These are phyloP conservation scores for Cossypha heuglini DNA, from an alignment of 2,797 vertebrate species.

Conservation along the genomic window DNA sequence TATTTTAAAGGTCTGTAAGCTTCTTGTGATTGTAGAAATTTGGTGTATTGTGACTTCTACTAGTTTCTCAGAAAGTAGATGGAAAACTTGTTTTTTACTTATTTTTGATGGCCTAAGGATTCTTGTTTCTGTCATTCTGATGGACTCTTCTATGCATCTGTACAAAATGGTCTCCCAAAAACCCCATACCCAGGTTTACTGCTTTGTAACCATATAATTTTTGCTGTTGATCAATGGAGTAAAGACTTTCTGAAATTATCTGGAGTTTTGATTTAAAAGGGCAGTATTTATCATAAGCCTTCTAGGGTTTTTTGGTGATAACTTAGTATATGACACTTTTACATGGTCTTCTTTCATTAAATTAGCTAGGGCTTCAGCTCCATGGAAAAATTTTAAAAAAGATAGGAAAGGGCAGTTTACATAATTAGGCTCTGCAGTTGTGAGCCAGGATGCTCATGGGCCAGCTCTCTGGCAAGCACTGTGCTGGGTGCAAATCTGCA, in stretches of 20 bases:
- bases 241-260: background rate
- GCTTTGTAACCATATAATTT: background rate
- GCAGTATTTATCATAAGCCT: background rate
- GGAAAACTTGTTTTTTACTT: background rate
- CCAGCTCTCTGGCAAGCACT: background rate
- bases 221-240: background rate
- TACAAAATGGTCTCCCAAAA: background rate
- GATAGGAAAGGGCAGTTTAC: background rate
- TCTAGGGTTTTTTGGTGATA: accelerated
- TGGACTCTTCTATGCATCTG: background rate
- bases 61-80: background rate
- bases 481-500: background rate
- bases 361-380: background rate
- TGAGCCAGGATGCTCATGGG: background rate
- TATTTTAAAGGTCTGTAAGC: background rate
- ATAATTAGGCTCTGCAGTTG: background rate
- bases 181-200: background rate
- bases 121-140: background rate
- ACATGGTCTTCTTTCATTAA: background rate
- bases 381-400: background rate
- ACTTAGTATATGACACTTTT: background rate
- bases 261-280: background rate
- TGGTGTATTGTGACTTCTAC: background rate
- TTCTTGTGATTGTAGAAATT: background rate
- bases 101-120: background rate